Base-by-base conservation (phyloP, 2,888 invertebrate genomes). In the Erebia ligea region DNA sequence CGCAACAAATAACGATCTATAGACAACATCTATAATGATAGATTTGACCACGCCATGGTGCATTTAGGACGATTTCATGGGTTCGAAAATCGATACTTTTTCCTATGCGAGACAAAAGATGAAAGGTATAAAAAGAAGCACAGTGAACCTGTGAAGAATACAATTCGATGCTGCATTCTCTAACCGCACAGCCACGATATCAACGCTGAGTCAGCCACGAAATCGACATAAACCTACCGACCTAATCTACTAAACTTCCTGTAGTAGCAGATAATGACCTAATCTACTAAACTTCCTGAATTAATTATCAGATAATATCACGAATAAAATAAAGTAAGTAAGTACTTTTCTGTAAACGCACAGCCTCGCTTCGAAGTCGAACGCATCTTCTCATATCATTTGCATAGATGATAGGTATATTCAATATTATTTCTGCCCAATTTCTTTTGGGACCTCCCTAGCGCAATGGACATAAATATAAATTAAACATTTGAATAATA, bases 31-130 rank as follows among this genome's bases (percentile, higher is more conserved):
- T 57, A 21, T 64, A 70, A 74, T 62, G 69, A 67, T 74, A 62
- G 67, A 73, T 68, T 69, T 69, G 69, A 70, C 65, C 48, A 52
- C 67, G 68, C 67, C 67, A 74, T 70, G 73, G 71, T 71, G 68
- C 61, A 59, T 73, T 74, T 54, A 61, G 67, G 50, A 48, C 69
- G 70, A 76, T 76, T 76, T 76, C 73, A 76, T 70, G 73, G 74
- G 67, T 68, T 48, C 63, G 57, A 67, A 68, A 73, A 74, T 70
- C 72, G 71, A 74, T 72, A 74, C 67, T 67, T 71, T 74, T 72
- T 73, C 68, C 52, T 48, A 61, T 50, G 56, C 63, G 52, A 68
- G 68, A 73, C 65, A 73, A 73, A 65, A 61, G 54, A 64, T 67
- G 34, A 58, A 58, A 67, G 67, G 67, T 45, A 58, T 45, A 57